phyloP scores from a whole-genome alignment of 2,113 vertebrate species.

The Miniopterus natalensis region DNA sequence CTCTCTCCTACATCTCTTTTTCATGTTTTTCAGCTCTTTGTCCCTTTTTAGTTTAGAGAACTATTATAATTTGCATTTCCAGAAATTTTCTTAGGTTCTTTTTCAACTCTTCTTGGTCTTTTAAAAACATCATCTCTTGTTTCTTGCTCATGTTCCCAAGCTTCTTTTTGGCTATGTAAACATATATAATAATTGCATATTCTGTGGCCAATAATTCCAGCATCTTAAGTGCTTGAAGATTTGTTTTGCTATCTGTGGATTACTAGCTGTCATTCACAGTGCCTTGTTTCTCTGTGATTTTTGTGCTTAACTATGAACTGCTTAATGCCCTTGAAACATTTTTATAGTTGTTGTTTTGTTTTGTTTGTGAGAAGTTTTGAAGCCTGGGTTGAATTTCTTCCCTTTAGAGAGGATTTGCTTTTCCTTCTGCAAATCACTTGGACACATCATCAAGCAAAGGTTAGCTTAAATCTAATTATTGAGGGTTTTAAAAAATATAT shows the following conservation, averaged over 20 bases:
- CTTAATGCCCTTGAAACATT: not conserved
- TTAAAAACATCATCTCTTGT: not conserved
- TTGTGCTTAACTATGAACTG: not conserved
- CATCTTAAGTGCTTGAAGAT: not conserved
- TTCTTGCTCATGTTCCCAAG: not conserved
- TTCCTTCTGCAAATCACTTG: not conserved
- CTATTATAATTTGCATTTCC: not conserved
- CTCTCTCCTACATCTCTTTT: not conserved
- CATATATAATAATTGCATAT: not conserved
- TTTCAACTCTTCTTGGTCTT: not conserved
- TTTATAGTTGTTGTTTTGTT: not conserved
- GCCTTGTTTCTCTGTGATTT: not conserved
- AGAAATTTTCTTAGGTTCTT: not conserved
- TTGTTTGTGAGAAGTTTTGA: not conserved
- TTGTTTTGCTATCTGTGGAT: not conserved
- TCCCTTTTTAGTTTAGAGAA: not conserved
- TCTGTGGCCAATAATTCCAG: not conserved
- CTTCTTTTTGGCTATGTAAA: not conserved
- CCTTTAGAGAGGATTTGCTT: not conserved
- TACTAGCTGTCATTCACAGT: not conserved
- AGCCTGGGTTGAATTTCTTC: not conserved
- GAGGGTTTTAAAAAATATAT: not conserved
- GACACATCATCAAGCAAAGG: not conserved
- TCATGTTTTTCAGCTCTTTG: not conserved
- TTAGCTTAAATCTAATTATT: conserved; percentile 11